These are phyloP conservation scores for Suricata suricatta DNA, from an alignment of 2,113 vertebrate species.

Conservation along the genomic window DNA sequence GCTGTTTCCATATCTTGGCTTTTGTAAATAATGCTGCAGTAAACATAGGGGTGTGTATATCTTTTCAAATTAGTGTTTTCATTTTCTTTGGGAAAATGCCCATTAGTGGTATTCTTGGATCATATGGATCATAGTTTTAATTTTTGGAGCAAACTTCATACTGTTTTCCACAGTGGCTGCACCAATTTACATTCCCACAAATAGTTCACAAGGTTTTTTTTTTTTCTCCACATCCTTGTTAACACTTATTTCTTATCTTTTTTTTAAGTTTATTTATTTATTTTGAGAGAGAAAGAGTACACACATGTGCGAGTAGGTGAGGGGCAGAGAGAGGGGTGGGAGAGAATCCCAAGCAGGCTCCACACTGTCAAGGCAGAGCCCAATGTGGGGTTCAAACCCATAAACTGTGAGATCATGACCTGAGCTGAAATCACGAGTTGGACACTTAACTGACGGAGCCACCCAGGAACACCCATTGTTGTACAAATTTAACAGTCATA, in stretches of 20 bases:
- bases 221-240: background rate
- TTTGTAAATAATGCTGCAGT: background rate
- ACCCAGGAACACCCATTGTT: background rate
- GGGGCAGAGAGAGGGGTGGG: no score
- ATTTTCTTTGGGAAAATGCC: background rate
- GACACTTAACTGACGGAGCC: no score
- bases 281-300: no score
- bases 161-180: background rate
- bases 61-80: background rate
- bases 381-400: no score
- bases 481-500: background rate
- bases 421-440: no score
- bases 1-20: background rate
- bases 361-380: no score
- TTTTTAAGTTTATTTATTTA: background rate
- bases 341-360: no score
- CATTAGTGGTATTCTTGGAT: background rate
- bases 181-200: background rate
- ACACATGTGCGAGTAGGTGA: no score
- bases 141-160: background rate
- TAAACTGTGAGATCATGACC: no score
- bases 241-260: background rate
- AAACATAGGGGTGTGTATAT: background rate
- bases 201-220: background rate
- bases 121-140: background rate